Evolutionary conservation across 1,140 invertebrate species (phyloP), one percentile per base, ranked within the genome.

Genomic region (Lerema accius): DNA sequence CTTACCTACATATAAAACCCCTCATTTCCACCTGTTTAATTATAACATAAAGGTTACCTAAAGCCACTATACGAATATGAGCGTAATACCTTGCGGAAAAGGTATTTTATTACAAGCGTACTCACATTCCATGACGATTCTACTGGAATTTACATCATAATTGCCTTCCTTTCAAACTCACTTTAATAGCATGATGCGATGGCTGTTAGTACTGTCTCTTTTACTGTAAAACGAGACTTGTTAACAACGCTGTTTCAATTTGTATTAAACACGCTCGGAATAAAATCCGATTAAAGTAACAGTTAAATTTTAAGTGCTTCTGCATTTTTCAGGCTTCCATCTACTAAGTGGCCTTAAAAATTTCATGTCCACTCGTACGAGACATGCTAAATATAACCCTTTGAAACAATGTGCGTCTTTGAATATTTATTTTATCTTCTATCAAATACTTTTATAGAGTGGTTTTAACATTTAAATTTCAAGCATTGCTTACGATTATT

Each of bases 71-170:
- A 32, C 9, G 28, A 32, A 32, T 32, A 32, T 4, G 28, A 32
- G 28, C 4, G 28, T 10, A 32, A 32, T 32, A 32, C 9, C 4
- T 32, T 32, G 4, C 9, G 28, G 28, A 28, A 49, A 49, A 61
- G 62, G 59, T 63, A 60, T 65, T 59, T 60, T 60, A 59, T 65
- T 65, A 65, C 59, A 59, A 51, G 37, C 17, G 48, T 63, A 66
- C 67, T 67, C 28, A 58, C 48, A 58, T 63, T 73, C 51, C 37
- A 46, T 1, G 39, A 49, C 62, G 59, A 58, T 70, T 65, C 58
- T 28, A 17, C 37, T 23, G 19, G 63, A 73, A 75, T 75, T 71
- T 75, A 66, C 72, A 71, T 75, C 58, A 69, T 75, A 75, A 75
- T 75, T 71, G 60, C 23, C 64, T 53, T 69, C 62, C 60, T 69